Conservation (phyloP, 2,888 invertebrate species). For the Leptopilina myrica region DNA sequence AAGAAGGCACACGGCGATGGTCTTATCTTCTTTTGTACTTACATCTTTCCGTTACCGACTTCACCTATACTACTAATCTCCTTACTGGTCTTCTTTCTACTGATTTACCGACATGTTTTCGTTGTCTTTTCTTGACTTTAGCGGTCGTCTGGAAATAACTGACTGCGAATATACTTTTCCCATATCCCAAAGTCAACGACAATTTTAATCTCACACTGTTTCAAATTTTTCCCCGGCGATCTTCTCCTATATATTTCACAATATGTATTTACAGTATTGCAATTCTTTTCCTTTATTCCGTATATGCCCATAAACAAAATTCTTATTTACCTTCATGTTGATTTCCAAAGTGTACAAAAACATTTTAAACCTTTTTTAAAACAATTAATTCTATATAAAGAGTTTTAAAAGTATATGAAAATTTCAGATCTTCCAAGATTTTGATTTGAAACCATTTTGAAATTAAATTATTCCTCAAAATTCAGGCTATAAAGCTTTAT, state of each 20-base stretch:
- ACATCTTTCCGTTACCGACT: slow-evolving; percentile 28
- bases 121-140: slow-evolving; percentile 65
- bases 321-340: background rate
- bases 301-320: background rate
- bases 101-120: slow-evolving; percentile 75
- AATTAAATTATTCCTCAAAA: too few relatives aligned
- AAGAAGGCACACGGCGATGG: slow-evolving; percentile 9
- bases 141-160: slow-evolving; percentile 34
- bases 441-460: too few relatives aligned
- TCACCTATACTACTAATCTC: slow-evolving; percentile 67
- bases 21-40: slow-evolving; percentile 29
- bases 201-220: slow-evolving; percentile 22
- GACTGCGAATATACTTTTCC: slow-evolving; percentile 12
- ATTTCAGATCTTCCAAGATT: too few relatives aligned
- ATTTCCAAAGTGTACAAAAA: too few relatives aligned
- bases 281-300: background rate
- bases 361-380: too few relatives aligned
- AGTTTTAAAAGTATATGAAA: too few relatives aligned
- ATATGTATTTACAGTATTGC: background rate
- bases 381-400: too few relatives aligned
- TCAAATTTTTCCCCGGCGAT: background rate
- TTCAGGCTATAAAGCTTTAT: too few relatives aligned
- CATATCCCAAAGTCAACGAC: background rate
- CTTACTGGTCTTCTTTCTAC: slow-evolving; percentile 64
- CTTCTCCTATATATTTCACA: slow-evolving; percentile 2